These are phyloP conservation scores for Charanyca ferruginea DNA, from an alignment of 2,888 invertebrate species.

Conservation along the genomic window DNA sequence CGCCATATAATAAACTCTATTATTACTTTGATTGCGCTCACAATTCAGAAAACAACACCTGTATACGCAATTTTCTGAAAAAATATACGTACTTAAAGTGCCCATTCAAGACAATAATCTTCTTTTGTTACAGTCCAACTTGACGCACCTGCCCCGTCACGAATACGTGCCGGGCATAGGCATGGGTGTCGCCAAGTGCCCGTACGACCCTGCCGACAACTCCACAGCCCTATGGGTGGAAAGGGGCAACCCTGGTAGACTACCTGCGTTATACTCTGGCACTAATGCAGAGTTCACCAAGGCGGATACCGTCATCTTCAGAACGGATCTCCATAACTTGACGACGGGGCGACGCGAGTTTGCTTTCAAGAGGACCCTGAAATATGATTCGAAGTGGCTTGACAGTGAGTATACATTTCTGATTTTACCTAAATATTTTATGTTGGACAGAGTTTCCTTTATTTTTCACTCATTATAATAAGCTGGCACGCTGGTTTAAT, in stretches of 20 bases:
- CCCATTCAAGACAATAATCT: conserved; percentile 57
- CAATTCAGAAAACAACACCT: conserved; percentile 27
- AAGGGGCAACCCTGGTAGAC: conserved; percentile 97
- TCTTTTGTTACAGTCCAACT: conserved; percentile 94
- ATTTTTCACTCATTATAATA: not conserved
- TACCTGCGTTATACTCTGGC: conserved; percentile 98
- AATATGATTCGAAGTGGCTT: conserved; percentile 99
- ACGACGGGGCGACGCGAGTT: conserved; percentile 96
- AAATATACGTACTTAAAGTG: conserved; percentile 18
- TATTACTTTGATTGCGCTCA: conserved; percentile 39
- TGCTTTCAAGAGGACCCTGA: conserved; percentile 98
- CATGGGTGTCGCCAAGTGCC: conserved; percentile 98
- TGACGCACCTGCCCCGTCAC: conserved; percentile 96
- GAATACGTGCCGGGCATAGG: conserved; percentile 98
- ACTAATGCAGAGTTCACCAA: conserved; percentile 99
- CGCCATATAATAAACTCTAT: conserved; percentile 11
- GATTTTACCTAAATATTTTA: conserved; percentile 17
- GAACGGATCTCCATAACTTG: conserved; percentile 97
- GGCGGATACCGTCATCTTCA: conserved; percentile 99
- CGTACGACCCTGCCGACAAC: conserved; percentile 99
- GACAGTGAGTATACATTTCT: conserved; percentile 95
- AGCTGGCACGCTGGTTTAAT: not conserved
- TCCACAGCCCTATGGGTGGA: conserved; percentile 99
- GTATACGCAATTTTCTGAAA: conserved; percentile 28
- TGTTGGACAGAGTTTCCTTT: not conserved